These are phyloP conservation scores for Saimiri boliviensis DNA, from an alignment of 2,113 vertebrate species.

Conservation along the genomic window DNA sequence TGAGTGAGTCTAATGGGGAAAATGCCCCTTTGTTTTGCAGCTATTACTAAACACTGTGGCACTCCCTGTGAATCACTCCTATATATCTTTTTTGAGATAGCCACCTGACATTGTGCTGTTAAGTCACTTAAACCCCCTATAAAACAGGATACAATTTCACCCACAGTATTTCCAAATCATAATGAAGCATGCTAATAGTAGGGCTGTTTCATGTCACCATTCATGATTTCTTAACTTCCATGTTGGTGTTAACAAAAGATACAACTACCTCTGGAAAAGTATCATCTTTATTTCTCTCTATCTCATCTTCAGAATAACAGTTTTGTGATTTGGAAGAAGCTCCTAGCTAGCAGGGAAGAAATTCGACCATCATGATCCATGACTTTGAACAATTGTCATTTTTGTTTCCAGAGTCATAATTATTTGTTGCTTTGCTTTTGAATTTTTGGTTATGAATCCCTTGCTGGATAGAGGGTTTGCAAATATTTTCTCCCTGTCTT, in stretches of 20 bases:
- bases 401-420: neutral
- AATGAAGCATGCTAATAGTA: neutral
- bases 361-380: neutral
- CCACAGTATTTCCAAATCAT: neutral
- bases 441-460: neutral
- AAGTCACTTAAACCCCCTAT: neutral
- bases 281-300: neutral
- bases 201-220: neutral
- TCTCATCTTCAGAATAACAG: neutral
- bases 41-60: neutral
- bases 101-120: neutral
- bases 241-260: neutral
- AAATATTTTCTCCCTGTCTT: neutral
- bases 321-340: neutral
- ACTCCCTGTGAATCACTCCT: neutral
- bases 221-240: neutral
- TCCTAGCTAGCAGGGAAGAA: neutral
- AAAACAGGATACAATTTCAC: neutral
- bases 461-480: neutral
- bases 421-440: neutral
- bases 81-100: neutral
- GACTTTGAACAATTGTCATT: neutral
- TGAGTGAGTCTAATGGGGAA: neutral
- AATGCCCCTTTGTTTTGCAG: neutral
- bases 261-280: neutral